phyloP scores from a whole-genome alignment of 2,113 vertebrate species.

The Centrocercus urophasianus region DNA sequence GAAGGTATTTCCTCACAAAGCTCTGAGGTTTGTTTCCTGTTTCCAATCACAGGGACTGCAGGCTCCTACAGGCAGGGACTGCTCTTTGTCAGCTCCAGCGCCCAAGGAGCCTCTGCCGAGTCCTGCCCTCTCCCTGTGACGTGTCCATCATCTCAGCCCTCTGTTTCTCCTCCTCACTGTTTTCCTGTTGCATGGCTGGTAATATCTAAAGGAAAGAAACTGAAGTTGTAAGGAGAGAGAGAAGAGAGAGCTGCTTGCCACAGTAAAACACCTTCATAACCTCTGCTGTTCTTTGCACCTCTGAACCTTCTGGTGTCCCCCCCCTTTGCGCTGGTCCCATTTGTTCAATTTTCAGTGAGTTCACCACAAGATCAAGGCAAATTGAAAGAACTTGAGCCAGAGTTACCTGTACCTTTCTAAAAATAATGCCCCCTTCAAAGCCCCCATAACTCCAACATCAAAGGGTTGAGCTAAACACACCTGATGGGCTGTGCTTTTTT shows the following conservation, averaged over 20 bases:
- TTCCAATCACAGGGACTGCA: background rate
- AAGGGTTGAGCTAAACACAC: background rate
- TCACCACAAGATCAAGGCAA: background rate
- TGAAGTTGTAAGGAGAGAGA: background rate
- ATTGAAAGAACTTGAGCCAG: background rate
- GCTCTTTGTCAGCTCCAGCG: constrained; percentile 30
- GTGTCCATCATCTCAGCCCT: background rate
- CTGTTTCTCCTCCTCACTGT: background rate
- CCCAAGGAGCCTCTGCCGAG: accelerated
- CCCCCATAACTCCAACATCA: background rate
- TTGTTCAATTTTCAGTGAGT: background rate
- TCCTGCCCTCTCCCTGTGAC: background rate
- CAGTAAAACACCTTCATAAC: background rate
- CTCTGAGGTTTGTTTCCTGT: constrained; percentile 52
- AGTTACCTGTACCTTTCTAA: background rate
- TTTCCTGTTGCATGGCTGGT: background rate
- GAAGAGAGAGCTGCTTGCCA: background rate
- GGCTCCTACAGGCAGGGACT: constrained; percentile 23
- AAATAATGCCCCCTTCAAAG: background rate
- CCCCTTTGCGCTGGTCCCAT: background rate
- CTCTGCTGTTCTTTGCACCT: background rate
- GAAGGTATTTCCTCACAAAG: constrained; percentile 40
- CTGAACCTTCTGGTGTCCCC: background rate
- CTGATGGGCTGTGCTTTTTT: constrained; percentile 24
- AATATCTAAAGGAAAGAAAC: background rate